These are phyloP conservation scores for Todus mexicanus DNA, from an alignment of 2,797 vertebrate genomes.

Conservation along the genomic window DNA sequence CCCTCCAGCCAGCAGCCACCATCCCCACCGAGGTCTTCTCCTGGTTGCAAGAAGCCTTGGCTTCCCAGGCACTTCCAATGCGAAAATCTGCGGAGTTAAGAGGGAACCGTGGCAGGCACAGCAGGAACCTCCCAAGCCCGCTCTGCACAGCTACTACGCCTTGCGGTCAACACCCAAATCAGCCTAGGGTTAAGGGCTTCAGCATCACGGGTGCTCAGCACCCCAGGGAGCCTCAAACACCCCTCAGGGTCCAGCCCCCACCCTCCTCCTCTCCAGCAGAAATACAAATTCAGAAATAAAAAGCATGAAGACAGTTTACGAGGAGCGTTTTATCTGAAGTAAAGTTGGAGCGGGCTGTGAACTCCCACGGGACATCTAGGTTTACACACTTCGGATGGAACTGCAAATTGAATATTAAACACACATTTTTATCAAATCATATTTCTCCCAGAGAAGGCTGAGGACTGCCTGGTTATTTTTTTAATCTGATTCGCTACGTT, in stretches of 20 bases:
- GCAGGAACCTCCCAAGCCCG: not conserved
- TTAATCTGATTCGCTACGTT: conserved; percentile 34
- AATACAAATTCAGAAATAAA: conserved; percentile 31
- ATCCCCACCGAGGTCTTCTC: not conserved
- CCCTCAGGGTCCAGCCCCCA: not conserved
- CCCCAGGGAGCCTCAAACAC: not conserved
- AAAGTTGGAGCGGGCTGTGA: conserved; percentile 6
- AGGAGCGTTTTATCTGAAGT: conserved; percentile 22
- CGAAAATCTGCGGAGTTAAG: not conserved
- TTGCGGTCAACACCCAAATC: not conserved
- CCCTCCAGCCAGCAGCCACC: rapidly evolving
- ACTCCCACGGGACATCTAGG: not conserved
- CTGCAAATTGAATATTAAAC: conserved; percentile 31
- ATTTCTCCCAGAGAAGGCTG: conserved; percentile 7
- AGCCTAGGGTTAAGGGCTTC: not conserved
- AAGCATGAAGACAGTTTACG: not conserved
- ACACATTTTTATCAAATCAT: conserved; percentile 43
- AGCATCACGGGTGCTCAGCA: not conserved
- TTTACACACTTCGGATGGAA: conserved; percentile 44
- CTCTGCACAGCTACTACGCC: not conserved
- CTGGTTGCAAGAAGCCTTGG: not conserved
- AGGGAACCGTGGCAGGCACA: not conserved
- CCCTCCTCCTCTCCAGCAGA: conserved; percentile 2
- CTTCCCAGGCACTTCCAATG: not conserved
- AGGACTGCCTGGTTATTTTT: conserved; percentile 1